Base-by-base conservation (phyloP, 2,888 invertebrate species). In the Hypsopygia costalis region DNA sequence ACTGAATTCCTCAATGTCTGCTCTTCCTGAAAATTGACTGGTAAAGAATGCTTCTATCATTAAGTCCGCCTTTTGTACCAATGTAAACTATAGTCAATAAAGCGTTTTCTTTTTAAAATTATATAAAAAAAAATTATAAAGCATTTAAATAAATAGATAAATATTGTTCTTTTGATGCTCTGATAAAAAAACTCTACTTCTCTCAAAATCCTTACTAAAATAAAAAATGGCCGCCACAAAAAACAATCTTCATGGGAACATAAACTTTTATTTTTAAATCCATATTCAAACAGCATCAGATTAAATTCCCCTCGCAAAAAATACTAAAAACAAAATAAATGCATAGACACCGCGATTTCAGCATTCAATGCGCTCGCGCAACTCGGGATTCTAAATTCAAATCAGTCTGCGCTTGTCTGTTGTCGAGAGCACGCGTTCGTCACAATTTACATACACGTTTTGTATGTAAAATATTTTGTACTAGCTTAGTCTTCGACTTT, bases 321-420 rank as follows among this genome's bases (percentile, higher is more conserved):
- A 25, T 25, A n/a, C n/a, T 6, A 25, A 32, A 41, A 40, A 32
- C 34, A 27, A 38, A 46, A 53, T 42, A 38, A 46, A 53, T 41
- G 25, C 30, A 49, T 62, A 62, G 61, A 41, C 65, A 70, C 68
- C 59, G 73, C 69, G 55, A 64, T 69, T 67, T 78, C 77, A 70
- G 63, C 66, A 80, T 80, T 78, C 73, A 77, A 77, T 80, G 85
- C 85, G 81, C 80, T 46, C 40, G 78, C 80, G 79, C 78, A 65
- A 16, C 59, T 63, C 66, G 59, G 61, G 69, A 76, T 81, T 74
- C 83, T 73, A 79, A 82, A 87, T 87, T 86, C 85, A 87, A 87
- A 86, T 86, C 85, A 82, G 78, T 83, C 77, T 69, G 56, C 62
- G 67, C 71, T 66, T 67, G 73, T 74, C 67, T 54, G 53, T 69